These are phyloP conservation scores for Pseudorectes ferrugineus DNA, from an alignment of 2,113 vertebrate genomes.

Conservation along the genomic window DNA sequence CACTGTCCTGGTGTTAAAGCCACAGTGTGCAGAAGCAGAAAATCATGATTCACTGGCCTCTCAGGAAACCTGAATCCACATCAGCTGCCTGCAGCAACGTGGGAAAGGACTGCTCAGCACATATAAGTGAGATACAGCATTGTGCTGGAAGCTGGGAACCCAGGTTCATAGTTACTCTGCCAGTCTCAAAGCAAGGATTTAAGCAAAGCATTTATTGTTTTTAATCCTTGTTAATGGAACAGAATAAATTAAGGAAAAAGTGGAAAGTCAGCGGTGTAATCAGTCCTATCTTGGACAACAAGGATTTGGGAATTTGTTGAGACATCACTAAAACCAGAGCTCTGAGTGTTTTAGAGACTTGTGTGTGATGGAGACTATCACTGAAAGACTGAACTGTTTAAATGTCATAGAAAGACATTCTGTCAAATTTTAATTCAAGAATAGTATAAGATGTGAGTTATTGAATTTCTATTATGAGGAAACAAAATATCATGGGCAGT, in stretches of 20 bases:
- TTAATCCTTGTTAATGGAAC: neutral
- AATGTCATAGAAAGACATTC: neutral
- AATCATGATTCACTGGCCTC: rapidly evolving
- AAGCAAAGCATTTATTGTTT: neutral
- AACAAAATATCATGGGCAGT: neutral
- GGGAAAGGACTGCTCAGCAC: neutral
- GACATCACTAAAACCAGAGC: neutral
- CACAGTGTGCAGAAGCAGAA: neutral
- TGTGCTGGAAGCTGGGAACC: neutral
- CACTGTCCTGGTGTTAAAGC: neutral
- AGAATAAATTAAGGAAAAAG: neutral
- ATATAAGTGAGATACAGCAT: rapidly evolving
- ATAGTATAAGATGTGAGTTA: neutral
- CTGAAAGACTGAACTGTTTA: neutral
- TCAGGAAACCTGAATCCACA: neutral
- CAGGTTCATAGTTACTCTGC: rapidly evolving
- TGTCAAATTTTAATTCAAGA: neutral
- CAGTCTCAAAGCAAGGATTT: neutral
- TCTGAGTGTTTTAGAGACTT: neutral
- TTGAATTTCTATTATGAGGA: neutral
- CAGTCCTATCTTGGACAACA: neutral
- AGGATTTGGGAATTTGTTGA: neutral
- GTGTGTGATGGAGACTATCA: neutral
- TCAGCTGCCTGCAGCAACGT: neutral
- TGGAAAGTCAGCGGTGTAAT: neutral